These are phyloP conservation scores for Rhimphoctona megacephalus DNA, from an alignment of 2,888 invertebrate species.

Conservation along the genomic window DNA sequence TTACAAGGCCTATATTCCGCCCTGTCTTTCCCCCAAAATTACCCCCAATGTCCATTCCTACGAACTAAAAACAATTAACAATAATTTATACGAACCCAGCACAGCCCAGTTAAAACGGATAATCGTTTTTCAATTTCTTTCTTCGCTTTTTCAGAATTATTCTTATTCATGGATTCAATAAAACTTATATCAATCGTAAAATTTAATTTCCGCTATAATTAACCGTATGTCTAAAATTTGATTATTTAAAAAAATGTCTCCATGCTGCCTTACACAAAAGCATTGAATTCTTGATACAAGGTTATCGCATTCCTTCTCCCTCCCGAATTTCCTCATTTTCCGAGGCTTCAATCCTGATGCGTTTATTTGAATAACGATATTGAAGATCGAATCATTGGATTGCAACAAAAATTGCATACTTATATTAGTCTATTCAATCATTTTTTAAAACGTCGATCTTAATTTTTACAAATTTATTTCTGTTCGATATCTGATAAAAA, in stretches of 20 bases:
- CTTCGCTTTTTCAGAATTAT: background rate
- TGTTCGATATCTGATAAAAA: background rate
- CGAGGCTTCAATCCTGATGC: background rate
- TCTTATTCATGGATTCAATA: background rate
- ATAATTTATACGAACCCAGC: background rate
- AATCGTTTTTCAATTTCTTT: background rate
- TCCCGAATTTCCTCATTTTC: background rate
- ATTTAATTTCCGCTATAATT: too few relatives aligned
- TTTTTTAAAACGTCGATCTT: background rate
- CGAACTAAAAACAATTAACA: background rate
- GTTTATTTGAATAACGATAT: background rate
- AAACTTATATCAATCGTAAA: too few relatives aligned
- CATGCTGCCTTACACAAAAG: background rate
- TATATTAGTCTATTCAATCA: background rate
- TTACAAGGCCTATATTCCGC: slow-evolving; percentile 44
- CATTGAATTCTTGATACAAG: background rate
- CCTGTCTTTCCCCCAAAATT: background rate
- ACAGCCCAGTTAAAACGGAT: background rate
- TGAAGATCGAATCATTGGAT: background rate
- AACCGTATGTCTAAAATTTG: too few relatives aligned
- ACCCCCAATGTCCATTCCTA: background rate
- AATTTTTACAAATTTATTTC: background rate
- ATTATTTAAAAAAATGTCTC: background rate
- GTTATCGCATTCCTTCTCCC: background rate
- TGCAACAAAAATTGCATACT: background rate